Conservation (phyloP, 2,797 vertebrate genomes). For the Propithecus perrieri region DNA sequence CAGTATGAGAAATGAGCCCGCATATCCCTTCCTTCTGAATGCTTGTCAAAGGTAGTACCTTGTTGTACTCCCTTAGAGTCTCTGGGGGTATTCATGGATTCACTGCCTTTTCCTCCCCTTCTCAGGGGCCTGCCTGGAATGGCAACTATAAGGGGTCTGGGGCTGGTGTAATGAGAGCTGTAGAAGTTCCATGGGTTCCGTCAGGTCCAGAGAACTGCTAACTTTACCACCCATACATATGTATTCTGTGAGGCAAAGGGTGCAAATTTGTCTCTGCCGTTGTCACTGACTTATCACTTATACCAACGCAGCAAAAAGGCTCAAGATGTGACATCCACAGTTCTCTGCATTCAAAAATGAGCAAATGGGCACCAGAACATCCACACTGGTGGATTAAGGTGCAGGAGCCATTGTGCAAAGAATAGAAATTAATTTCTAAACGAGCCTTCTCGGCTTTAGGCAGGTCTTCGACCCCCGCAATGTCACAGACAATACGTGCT, state of each 20-base stretch:
- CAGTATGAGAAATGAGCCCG: background rate
- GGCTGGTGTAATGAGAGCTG: background rate
- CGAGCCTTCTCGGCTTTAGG: background rate
- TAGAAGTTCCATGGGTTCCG: background rate
- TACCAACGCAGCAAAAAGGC: slow-evolving; percentile 18
- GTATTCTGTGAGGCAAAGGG: background rate
- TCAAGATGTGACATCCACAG: slow-evolving; percentile 69
- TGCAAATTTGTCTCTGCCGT: background rate
- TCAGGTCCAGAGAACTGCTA: background rate
- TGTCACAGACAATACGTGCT: background rate
- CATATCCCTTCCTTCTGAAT: background rate
- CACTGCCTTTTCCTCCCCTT: background rate
- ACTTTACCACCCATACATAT: background rate
- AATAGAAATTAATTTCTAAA: slow-evolving; percentile 41
- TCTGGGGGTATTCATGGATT: background rate
- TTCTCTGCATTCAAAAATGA: slow-evolving; percentile 69
- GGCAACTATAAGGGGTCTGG: background rate
- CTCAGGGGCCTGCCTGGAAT: background rate
- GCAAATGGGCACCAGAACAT: slow-evolving; percentile 59
- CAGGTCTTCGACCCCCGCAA: background rate
- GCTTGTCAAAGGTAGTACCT: background rate
- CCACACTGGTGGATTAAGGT: slow-evolving; percentile 63
- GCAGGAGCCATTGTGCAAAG: slow-evolving; percentile 13
- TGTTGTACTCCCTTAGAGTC: background rate
- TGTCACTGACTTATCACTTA: slow-evolving; percentile 39